These are phyloP conservation scores for Rhopalosiphum padi DNA, from an alignment of 1,140 invertebrate genomes.

Conservation along the genomic window DNA sequence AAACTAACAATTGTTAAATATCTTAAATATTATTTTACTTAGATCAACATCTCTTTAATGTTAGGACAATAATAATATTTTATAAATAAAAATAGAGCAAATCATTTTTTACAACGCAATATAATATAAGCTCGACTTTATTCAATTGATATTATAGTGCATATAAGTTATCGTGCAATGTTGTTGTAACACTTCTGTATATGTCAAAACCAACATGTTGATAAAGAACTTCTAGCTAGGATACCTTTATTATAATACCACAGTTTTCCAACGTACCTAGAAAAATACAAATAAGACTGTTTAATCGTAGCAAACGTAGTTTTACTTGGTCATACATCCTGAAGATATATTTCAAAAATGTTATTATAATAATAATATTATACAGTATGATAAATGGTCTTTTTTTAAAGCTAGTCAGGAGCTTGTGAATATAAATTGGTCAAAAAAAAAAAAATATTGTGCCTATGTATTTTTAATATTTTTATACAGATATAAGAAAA, in stretches of 20 bases:
- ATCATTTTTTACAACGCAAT: background rate
- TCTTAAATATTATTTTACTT: background rate
- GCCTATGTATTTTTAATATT: too few relatives aligned
- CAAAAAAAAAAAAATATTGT: too few relatives aligned
- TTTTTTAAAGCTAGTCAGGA: background rate
- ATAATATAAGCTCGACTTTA: background rate
- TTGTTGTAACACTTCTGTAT: background rate
- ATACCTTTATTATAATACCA: background rate
- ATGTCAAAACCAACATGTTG: slow-evolving; percentile 5
- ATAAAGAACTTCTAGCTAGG: background rate
- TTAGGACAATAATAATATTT: background rate
- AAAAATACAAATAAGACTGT: slow-evolving; percentile 5
- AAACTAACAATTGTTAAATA: background rate
- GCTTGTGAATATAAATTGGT: background rate
- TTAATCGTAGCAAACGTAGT: background rate
- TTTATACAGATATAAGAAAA: too few relatives aligned
- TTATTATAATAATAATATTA: background rate
- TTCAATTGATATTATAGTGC: background rate
- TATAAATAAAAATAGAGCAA: background rate
- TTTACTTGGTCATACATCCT: background rate
- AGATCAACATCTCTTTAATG: background rate
- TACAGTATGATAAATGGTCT: background rate
- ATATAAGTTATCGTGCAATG: background rate
- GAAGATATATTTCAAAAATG: background rate
- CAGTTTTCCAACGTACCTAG: background rate